Evolutionary conservation across 2,113 vertebrate species (phyloP), one percentile per base, ranked within the genome.

Genomic region (Stigmatopora nigra): DNA sequence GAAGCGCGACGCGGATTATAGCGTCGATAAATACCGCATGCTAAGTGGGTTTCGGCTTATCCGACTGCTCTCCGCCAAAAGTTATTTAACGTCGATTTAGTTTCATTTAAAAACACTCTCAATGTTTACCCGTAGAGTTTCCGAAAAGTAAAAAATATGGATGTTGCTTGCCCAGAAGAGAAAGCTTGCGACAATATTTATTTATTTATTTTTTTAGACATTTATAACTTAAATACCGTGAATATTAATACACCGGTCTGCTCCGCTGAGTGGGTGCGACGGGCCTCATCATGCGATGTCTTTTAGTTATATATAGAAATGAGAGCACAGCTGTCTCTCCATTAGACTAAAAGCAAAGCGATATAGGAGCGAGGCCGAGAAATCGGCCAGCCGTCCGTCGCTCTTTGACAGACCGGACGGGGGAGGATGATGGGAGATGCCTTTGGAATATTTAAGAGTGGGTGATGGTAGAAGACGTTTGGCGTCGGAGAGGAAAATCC

Each of bases 261-360:
- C 47, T 45, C 36, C 25, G 20, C 46, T 49, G 60, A 68, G 36
- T 46, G 35, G 68, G 71, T 78, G 75, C 64, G 70, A 76, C 73
- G 73, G 72, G n/a, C 61, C 72, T 84, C 74, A 83, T 87, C 84
- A 73, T 72, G 65, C 25, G 57, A 44, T 61, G 51, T 58, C 57
- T 57, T 61, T 63, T 68, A 55, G 84, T 75, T 87, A 87, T 76
- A 86, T 88, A 83, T 86, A 89, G 85, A 83, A 84, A 83, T 73
- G 77, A 64, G 85, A 84, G 77, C 85, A 82, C 76, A 82, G 78
- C 77, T 87, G 88, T 78, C 82, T 65, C 74, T 83, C 82, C 82
- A 88, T 84, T 82, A 79, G 75, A 61, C 82, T 83, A 80, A 85
- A 87, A 87, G 82, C 82, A 79, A 70, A 73, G 67, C 64, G 41